Base-by-base conservation (phyloP, 1,140 invertebrate species). In the Polypedilum vanderplanki region DNA sequence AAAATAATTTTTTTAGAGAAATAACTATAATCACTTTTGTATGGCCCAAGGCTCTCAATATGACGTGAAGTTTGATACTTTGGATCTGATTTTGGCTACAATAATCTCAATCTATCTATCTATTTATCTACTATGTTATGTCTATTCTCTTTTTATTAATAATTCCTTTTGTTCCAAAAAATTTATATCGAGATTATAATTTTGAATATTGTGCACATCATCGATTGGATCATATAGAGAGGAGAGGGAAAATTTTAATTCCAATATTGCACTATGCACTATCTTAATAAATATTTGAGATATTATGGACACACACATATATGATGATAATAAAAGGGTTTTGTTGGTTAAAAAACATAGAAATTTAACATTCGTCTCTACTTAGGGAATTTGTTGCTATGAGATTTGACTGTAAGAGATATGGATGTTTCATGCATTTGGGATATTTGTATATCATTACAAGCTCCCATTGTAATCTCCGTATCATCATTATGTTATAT, bases 21-120 rank as follows among this genome's bases (percentile, higher is more conserved):
- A 18, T 9, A 70, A 20, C 65, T 70, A 70, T 70, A 70, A 70
- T 70, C 65, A 70, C 65, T 70, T 70, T 33, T 70, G 18, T 70
- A 20, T 70, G 17, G 65, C 65, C 65, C 9, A n/a, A 22, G 65
- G 65, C 65, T 70, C 65, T 70, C 20, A 70, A 70, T 70, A 18
- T 70, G 20, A 70, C 65, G 65, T 70, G 65, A 22, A 70, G 65
- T 70, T 70, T 70, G 46, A 57, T 57, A 57, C 46, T 57, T 57
- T 12, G n/a, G n/a, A 57, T 57, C 46, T 57, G 46, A 57, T 57
- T 57, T 57, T 57, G 24, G 46, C 46, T 57, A 57, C 46, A 57
- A 57, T 57, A 57, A 57, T 57, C 24, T 33, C 24, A 57, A 57
- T 57, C 46, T 57, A n/a, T 57, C n/a, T 57, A 46, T 46, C 41